These are phyloP conservation scores for Lasioglossum baleicum DNA, from an alignment of 1,140 invertebrate genomes.

Conservation along the genomic window DNA sequence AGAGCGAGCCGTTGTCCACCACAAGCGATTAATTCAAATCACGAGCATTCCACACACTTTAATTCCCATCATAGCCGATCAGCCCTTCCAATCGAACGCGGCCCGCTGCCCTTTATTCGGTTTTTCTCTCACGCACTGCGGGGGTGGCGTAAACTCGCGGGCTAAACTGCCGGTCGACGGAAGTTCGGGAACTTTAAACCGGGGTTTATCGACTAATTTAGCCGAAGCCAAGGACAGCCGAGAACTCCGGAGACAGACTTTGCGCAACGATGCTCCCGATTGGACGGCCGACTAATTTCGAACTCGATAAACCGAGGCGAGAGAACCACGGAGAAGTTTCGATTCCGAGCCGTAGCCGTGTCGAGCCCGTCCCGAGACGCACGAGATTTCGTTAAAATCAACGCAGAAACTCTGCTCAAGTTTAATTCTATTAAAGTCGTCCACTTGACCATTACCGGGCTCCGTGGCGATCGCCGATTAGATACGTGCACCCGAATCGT, in stretches of 20 bases:
- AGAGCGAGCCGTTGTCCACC: neutral
- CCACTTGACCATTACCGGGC: conserved; percentile 22
- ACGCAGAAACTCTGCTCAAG: conserved; percentile 52
- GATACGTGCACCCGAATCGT: neutral
- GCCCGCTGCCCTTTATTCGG: conserved; percentile 19
- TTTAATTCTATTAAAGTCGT: conserved; percentile 61
- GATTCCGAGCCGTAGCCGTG: conserved; percentile 22
- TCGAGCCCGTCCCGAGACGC: conserved; percentile 6
- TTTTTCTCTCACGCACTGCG: conserved; percentile 27
- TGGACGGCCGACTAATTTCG: conserved; percentile 58
- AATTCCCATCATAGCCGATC: conserved; percentile 26
- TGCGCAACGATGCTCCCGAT: conserved; percentile 47
- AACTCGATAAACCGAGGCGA: conserved; percentile 62
- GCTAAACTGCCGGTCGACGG: neutral
- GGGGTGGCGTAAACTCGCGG: conserved; percentile 12
- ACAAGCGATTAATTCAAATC: conserved; percentile 34
- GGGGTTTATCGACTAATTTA: conserved; percentile 73
- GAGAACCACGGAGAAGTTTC: conserved; percentile 54
- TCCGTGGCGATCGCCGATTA: neutral
- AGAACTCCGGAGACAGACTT: conserved; percentile 59
- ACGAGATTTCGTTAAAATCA: conserved; percentile 64
- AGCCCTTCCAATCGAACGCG: neutral
- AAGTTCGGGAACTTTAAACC: conserved; percentile 66
- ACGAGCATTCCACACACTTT: conserved; percentile 24
- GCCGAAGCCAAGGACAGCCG: conserved; percentile 55